phyloP scores from a whole-genome alignment of 2,888 invertebrate species.

The Chalcosyrphus nemorum region DNA sequence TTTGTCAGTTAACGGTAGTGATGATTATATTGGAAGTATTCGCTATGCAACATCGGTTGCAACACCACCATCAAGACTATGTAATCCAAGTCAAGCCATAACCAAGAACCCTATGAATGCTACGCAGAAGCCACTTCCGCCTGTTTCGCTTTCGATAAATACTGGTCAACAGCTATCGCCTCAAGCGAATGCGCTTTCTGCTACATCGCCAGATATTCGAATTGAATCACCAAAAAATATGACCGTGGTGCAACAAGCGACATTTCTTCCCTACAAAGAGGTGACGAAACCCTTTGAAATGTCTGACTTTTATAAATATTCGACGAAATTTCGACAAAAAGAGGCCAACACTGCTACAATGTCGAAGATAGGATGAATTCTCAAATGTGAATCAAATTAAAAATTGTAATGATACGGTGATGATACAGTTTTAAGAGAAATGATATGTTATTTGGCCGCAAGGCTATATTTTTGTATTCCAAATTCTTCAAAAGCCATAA shows the following conservation, averaged over 20 bases:
- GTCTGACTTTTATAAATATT: constrained; percentile 99
- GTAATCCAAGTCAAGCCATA: constrained; percentile 35
- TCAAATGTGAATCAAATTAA: no score
- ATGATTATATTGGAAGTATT: constrained; percentile 36
- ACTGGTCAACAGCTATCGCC: constrained; percentile 51
- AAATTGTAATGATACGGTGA: no score
- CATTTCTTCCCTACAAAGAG: constrained; percentile 95
- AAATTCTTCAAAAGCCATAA: no score
- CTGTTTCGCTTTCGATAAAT: constrained; percentile 8
- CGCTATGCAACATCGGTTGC: constrained; percentile 33
- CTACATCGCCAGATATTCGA: constrained; percentile 83
- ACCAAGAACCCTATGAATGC: constrained; percentile 6
- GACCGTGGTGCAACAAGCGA: constrained; percentile 93
- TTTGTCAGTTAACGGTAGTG: constrained; percentile 10
- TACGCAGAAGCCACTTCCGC: constrained; percentile 16
- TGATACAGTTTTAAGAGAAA: no score
- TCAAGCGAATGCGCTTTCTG: constrained; percentile 52
- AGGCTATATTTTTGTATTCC: no score
- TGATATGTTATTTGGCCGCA: no score
- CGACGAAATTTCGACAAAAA: constrained; percentile 93
- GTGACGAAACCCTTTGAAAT: constrained; percentile 98
- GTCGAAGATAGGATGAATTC: constrained; percentile 17
- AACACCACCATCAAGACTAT: constrained; percentile 26
- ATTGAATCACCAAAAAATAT: constrained; percentile 91
- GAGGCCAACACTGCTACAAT: constrained; percentile 74